phyloP scores from a whole-genome alignment of 2,888 invertebrate species.

The Scaeva pyrastri region DNA sequence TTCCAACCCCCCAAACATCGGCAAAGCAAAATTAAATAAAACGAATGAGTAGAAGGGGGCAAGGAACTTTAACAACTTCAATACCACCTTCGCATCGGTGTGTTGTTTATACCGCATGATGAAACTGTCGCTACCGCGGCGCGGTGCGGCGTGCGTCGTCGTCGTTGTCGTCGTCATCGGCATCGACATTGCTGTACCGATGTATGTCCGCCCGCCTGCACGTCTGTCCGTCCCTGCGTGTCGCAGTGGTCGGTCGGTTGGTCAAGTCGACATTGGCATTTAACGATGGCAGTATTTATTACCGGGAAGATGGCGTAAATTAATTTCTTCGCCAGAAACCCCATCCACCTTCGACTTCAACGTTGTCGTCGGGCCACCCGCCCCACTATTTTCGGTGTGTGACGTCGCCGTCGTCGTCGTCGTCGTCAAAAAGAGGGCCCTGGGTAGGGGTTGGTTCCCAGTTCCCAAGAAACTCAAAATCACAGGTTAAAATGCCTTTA shows the following conservation, averaged over 20 bases:
- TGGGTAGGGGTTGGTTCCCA: neutral
- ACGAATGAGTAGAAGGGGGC: conserved; percentile 33
- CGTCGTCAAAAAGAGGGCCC: neutral
- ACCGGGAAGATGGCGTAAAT: conserved; percentile 76
- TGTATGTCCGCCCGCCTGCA: too few species aligned
- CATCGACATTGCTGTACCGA: too few species aligned
- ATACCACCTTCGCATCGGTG: conserved; percentile 17
- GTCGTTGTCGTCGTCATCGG: neutral
- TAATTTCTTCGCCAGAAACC: conserved; percentile 66
- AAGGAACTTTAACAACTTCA: conserved; percentile 37
- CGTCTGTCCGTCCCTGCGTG: too few species aligned
- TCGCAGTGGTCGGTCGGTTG: conserved; percentile 32
- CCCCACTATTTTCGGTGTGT: conserved; percentile 56
- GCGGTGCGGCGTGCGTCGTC: neutral
- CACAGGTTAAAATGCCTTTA: conserved; percentile 62
- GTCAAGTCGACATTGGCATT: conserved; percentile 73
- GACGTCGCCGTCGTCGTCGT: conserved; percentile 35
- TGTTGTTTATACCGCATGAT: conserved; percentile 26
- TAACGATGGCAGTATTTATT: conserved; percentile 75
- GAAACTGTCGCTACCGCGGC: conserved; percentile 49
- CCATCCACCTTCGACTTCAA: neutral
- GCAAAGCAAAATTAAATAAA: conserved; percentile 18
- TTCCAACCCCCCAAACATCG: conserved; percentile 21
- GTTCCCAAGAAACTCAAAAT: conserved; percentile 59
- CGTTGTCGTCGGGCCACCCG: conserved; percentile 11